Percentiles rank a stretch among this genome's conserved stretches.
Evolutionary conservation across 2,888 invertebrate genomes (phyloP).

Genomic region (Pachliopta kotzebuea): DNA sequence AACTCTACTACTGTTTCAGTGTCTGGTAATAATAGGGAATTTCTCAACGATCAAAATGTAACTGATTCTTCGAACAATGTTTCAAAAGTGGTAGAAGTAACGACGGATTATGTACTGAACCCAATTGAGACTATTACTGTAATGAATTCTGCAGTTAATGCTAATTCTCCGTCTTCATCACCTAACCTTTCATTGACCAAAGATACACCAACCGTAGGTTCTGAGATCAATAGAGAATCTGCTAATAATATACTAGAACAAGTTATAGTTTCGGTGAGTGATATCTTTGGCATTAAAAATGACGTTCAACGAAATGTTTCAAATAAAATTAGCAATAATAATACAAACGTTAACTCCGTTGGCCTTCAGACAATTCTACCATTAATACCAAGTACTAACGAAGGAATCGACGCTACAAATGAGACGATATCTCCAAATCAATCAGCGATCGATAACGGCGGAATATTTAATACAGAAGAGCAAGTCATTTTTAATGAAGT

Average conservation of each 20-base stretch:
- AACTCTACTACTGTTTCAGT: not conserved
- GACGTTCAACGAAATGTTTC: not conserved
- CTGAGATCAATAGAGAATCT: not conserved
- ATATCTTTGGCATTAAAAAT: not conserved
- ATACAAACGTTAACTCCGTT: not conserved
- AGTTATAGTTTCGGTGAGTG: conserved; percentile 2
- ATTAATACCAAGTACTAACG: not conserved
- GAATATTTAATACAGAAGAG: not conserved
- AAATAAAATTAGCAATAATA: not conserved
- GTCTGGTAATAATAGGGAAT: not conserved
- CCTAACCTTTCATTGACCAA: not conserved
- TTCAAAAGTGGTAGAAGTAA: not conserved
- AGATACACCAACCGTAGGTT: not conserved
- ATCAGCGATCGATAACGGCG: not conserved
- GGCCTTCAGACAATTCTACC: not conserved
- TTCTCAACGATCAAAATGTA: not conserved
- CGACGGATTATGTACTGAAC: not conserved
- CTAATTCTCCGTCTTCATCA: not conserved
- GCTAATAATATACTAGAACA: conserved; percentile 1
- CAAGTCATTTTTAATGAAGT: conserved; percentile 8
- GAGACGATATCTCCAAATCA: not conserved
- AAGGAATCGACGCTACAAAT: not conserved
- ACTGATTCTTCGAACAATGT: not conserved
- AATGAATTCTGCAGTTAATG: not conserved
- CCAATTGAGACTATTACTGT: not conserved